Evolutionary conservation across 1,140 invertebrate genomes (phyloP).

Genomic region (Danaus plexippus): DNA sequence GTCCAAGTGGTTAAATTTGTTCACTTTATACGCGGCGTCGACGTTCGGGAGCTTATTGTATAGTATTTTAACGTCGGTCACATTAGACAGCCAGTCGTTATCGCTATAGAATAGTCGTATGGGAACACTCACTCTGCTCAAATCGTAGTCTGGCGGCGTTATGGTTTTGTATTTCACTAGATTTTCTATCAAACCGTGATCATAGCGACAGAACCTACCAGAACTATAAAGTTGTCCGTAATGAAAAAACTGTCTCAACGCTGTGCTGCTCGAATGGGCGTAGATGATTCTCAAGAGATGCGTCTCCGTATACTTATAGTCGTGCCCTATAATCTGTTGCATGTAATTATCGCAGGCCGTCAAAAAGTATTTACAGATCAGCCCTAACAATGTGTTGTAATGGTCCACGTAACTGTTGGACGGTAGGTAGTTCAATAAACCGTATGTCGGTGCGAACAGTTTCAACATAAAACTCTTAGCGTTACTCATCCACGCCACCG

Average conservation of each 20-base stretch:
- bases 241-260: slow-evolving; percentile 83
- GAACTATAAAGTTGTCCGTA: slow-evolving; percentile 76
- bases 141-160: slow-evolving; percentile 76
- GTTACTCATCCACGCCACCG: slow-evolving; percentile 75
- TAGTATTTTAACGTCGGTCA: slow-evolving; percentile 74
- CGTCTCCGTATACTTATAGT: slow-evolving; percentile 64
- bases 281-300: slow-evolving; percentile 79
- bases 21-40: slow-evolving; percentile 55
- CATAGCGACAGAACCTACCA: slow-evolving; percentile 60
- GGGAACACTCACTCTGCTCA: slow-evolving; percentile 75
- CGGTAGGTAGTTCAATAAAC: slow-evolving; percentile 71
- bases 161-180: slow-evolving; percentile 58
- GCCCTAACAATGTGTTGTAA: slow-evolving; percentile 54
- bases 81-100: slow-evolving; percentile 76
- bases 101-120: slow-evolving; percentile 77
- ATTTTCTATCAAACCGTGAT: slow-evolving; percentile 65
- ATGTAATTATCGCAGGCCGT: slow-evolving; percentile 72
- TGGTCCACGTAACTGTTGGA: slow-evolving; percentile 68
- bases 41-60: slow-evolving; percentile 63
- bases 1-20: slow-evolving; percentile 80
- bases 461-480: slow-evolving; percentile 72
- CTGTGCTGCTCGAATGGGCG: slow-evolving; percentile 84
- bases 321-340: slow-evolving; percentile 72
- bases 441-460: slow-evolving; percentile 55
- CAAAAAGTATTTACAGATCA: slow-evolving; percentile 66